A percentile compares a stretch with the other conserved stretches of the same genome.
Evolutionary conservation across 2,888 invertebrate genomes (phyloP).

Genomic region (Pemphredon lugubris): DNA sequence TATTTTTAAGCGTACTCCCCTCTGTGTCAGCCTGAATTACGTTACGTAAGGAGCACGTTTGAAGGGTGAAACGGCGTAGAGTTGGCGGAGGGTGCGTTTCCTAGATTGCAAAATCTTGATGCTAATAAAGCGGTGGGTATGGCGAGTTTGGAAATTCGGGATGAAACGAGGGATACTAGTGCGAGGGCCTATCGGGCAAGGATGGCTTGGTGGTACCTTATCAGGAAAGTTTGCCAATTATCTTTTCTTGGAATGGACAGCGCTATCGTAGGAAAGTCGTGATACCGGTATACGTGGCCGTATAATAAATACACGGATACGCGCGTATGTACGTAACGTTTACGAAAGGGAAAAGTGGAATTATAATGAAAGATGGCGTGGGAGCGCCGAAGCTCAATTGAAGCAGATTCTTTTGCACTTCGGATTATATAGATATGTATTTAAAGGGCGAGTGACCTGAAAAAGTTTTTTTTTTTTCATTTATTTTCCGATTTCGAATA

Average conservation of each 20-base stretch:
- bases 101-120: slow-evolving; percentile 16
- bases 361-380: too few species aligned
- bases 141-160: neutral
- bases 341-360: too few species aligned
- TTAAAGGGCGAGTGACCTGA: too few species aligned
- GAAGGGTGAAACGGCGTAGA: slow-evolving; percentile 56
- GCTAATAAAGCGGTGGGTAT: slow-evolving; percentile 1
- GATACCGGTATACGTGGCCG: too few species aligned
- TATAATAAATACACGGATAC: too few species aligned
- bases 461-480: too few species aligned
- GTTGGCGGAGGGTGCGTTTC: slow-evolving; percentile 38
- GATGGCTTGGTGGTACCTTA: slow-evolving; percentile 56
- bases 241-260: slow-evolving; percentile 46
- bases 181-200: slow-evolving; percentile 48
- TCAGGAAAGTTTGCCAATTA: slow-evolving; percentile 42
- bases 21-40: slow-evolving; percentile 46
- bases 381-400: too few species aligned
- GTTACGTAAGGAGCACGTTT: slow-evolving; percentile 57
- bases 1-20: slow-evolving; percentile 62
- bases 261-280: slow-evolving; percentile 9
- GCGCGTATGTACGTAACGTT: too few species aligned
- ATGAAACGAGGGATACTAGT: slow-evolving; percentile 51
- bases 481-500: too few species aligned
- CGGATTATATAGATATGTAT: too few species aligned
- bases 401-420: too few species aligned